Evolutionary conservation across 1,140 invertebrate species (phyloP).

Genomic region (Anastatus disparis): DNA sequence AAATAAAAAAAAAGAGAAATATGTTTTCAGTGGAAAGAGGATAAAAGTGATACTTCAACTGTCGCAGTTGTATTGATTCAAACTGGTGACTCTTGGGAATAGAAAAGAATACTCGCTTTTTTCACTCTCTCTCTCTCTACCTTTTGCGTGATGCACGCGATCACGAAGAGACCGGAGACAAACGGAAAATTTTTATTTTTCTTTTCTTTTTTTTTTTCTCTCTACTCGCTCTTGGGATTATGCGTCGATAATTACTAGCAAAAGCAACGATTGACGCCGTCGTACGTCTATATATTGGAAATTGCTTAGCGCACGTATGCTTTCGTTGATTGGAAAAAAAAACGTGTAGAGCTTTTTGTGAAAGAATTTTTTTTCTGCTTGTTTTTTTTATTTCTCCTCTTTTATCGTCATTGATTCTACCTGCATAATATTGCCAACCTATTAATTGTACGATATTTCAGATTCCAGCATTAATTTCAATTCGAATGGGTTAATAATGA

Average conservation of each 20-base stretch:
- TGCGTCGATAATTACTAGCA: constrained; percentile 2
- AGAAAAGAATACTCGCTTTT: too few species aligned
- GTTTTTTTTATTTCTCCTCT: neutral
- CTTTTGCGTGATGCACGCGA: neutral
- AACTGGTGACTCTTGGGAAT: constrained; percentile 1
- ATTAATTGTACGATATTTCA: neutral
- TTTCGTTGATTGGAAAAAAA: neutral
- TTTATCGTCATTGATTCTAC: too few species aligned
- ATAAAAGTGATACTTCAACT: neutral
- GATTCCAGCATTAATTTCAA: too few species aligned
- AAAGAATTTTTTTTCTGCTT: neutral
- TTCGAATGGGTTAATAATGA: too few species aligned
- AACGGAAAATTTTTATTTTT: neutral
- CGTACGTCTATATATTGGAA: neutral
- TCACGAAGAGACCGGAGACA: neutral
- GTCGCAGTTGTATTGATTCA: neutral
- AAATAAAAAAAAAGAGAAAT: neutral
- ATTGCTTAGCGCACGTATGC: neutral
- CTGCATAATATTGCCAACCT: neutral
- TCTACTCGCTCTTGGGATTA: neutral
- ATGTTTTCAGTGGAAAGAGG: neutral
- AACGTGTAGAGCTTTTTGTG: too few species aligned
- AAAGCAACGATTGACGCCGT: neutral
- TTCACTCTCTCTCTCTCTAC: too few species aligned
- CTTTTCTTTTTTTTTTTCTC: too few species aligned